phyloP scores from a whole-genome alignment of 2,113 vertebrate genomes.

The Phylloscopus trochiloides region DNA sequence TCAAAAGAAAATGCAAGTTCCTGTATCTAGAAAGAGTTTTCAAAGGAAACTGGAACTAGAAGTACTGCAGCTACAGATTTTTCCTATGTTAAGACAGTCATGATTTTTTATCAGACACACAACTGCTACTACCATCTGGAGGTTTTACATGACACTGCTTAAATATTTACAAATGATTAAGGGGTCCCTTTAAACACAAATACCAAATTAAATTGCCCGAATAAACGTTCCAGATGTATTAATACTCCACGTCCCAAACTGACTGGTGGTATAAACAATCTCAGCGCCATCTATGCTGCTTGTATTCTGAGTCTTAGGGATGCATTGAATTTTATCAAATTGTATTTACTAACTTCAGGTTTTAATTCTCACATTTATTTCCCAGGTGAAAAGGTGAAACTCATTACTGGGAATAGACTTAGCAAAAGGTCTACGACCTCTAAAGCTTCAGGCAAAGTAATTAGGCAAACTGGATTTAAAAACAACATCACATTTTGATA shows the following conservation, averaged over 20 bases:
- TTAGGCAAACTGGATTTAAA: neutral
- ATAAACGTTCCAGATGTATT: neutral
- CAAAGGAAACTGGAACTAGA: neutral
- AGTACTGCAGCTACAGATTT: neutral
- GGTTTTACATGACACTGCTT: neutral
- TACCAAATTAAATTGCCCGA: neutral
- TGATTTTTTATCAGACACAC: neutral
- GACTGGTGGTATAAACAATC: neutral
- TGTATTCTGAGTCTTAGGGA: neutral
- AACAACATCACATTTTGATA: neutral
- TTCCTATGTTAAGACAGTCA: neutral
- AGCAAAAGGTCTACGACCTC: neutral
- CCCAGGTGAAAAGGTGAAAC: neutral
- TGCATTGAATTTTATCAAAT: neutral
- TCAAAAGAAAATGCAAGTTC: neutral
- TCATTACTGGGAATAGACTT: neutral
- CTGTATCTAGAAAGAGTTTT: neutral
- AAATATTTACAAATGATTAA: neutral
- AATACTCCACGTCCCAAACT: neutral
- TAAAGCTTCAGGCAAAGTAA: neutral
- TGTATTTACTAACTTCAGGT: neutral
- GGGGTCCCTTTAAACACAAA: neutral
- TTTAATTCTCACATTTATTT: neutral
- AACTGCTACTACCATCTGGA: neutral
- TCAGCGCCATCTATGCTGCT: fast-evolving